phyloP scores from a whole-genome alignment of 2,797 vertebrate genomes.

The Vespertilio murinus region DNA sequence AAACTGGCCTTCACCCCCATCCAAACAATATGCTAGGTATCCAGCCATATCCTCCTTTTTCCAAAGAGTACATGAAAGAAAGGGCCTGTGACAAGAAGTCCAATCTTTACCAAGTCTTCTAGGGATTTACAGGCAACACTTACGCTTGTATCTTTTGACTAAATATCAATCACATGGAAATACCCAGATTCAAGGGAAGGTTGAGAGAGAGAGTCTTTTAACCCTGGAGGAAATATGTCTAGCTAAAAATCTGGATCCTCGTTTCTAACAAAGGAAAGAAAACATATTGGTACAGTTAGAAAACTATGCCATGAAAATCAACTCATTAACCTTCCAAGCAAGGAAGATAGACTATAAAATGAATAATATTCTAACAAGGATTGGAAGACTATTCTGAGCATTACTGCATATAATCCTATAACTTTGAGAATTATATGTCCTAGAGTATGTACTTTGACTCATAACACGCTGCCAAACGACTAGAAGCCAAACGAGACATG shows the following conservation, averaged over 20 bases:
- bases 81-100: background rate
- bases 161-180: background rate
- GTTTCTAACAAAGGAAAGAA: conserved; percentile 13
- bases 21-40: background rate
- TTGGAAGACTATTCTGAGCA: background rate
- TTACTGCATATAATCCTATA: background rate
- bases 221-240: background rate
- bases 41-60: background rate
- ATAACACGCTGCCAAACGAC: conserved; percentile 45
- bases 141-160: background rate
- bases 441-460: conserved; percentile 11
- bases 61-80: background rate
- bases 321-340: background rate
- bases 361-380: background rate
- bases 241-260: background rate
- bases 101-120: background rate
- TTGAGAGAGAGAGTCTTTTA: background rate
- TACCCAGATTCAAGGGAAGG: background rate
- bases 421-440: conserved; percentile 25
- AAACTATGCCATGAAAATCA: background rate
- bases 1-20: background rate
- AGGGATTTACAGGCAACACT: background rate
- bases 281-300: background rate
- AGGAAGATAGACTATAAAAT: conserved; percentile 8
- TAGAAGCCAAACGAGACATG: conserved; percentile 43